phyloP scores from a whole-genome alignment of 2,113 vertebrate species.

The Turdus rufiventris region DNA sequence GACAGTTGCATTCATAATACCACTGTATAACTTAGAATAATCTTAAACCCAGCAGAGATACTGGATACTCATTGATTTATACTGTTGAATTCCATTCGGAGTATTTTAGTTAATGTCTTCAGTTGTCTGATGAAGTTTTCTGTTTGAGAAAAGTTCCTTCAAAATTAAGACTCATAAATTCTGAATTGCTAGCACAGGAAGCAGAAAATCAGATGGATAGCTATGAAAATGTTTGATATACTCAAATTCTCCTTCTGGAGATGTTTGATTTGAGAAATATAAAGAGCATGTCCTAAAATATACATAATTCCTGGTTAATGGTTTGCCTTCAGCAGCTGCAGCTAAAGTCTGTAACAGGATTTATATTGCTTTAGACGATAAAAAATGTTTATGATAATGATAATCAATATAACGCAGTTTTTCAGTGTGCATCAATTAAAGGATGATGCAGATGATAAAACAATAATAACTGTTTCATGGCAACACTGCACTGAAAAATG shows the following conservation, averaged over 20 bases:
- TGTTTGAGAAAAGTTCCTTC: not conserved
- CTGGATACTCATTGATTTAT: not conserved
- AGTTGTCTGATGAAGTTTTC: not conserved
- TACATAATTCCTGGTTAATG: not conserved
- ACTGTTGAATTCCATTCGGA: not conserved
- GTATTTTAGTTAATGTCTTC: not conserved
- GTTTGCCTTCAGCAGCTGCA: not conserved
- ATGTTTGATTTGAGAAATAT: not conserved
- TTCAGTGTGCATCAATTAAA: not conserved
- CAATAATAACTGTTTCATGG: not conserved
- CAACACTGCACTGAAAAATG: not conserved
- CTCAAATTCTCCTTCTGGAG: not conserved
- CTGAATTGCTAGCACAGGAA: not conserved
- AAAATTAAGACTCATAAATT: not conserved
- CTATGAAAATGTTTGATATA: not conserved
- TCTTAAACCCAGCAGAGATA: not conserved
- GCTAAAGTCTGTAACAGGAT: not conserved
- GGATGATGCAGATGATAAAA: not conserved
- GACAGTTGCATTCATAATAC: not conserved
- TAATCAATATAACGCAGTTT: not conserved
- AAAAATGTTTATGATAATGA: not conserved
- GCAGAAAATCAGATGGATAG: not conserved
- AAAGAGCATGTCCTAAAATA: not conserved
- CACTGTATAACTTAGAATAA: not conserved
- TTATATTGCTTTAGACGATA: not conserved